Evolutionary conservation across 2,888 invertebrate genomes (phyloP), one percentile per base, ranked within the genome.

Genomic region (Drosophila gaucha): DNA sequence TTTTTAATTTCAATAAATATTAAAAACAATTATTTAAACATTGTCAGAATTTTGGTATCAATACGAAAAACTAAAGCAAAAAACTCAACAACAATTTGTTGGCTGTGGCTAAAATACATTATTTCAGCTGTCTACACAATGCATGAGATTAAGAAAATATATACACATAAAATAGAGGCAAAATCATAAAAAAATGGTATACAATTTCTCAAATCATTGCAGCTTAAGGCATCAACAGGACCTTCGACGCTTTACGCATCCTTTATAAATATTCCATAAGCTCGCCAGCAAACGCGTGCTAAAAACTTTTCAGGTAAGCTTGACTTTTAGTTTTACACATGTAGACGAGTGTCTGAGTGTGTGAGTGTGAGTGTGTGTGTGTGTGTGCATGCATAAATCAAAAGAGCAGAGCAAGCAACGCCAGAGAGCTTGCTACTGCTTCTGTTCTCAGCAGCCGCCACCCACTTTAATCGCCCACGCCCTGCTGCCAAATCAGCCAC

Each of bases 281-380:
- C 85, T 66, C 65, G 85, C 85, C 50, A 38, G 50, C 58, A 63
- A 44, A 55, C 68, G 87, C 87, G 87, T 84, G 85, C 86, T 56
- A 60, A 74, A 56, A 70, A 74, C 49, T 74, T 86, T 62, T 63
- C 74, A 86, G 80, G 80, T 80, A 80, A 86, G 80, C 68, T 83
- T 80, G 65, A 77, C 74, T 76, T 80, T 69, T 76, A 78, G 74
- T 74, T 62, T 69, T 49, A 47, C 33, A 50, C 18, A 22, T 18
- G 10, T 30, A n/a, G 39, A 35, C 46, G 38, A 10, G 12, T 41
- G 57, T 36, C 38, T 28, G 31, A 10, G 46, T 16, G 9, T 30
- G 18, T 51, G 33, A 24, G 28, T 41, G 24, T 41, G 6, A 22
- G 41, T 46, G 36, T 51, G 26, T 47, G 51, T 50, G 20, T 66